Percentiles rank a stretch among this genome's conserved stretches.
These are phyloP conservation scores for Zosterops borbonicus DNA, from an alignment of 2,113 vertebrate genomes.

Conservation along the genomic window DNA sequence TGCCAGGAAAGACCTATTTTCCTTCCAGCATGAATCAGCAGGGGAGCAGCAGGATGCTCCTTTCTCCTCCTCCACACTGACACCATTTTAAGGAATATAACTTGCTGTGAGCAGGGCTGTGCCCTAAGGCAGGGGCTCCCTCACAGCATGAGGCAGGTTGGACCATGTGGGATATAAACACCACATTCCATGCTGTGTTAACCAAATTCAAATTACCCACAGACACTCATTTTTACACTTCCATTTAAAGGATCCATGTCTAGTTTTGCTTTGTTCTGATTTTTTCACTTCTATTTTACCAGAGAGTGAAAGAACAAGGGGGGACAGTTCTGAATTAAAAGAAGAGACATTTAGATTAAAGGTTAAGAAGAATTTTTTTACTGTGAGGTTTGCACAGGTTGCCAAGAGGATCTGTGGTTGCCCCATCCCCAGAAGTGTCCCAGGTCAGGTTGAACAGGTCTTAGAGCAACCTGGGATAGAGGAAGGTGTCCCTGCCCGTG, in stretches of 20 bases:
- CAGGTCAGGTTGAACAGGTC: fast-evolving
- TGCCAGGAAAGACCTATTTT: neutral
- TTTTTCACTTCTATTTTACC: fast-evolving
- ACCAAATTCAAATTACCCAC: neutral
- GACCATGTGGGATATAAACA: neutral
- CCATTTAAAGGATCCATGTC: neutral
- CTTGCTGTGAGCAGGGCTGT: neutral
- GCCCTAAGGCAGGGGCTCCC: neutral
- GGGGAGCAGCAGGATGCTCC: neutral
- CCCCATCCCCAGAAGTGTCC: neutral
- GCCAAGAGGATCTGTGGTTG: neutral
- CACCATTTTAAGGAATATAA: neutral
- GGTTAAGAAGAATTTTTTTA: neutral
- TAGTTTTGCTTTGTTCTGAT: neutral
- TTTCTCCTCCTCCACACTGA: neutral
- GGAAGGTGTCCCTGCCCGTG: neutral
- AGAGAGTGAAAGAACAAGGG: neutral
- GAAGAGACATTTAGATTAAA: neutral
- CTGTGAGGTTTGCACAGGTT: neutral
- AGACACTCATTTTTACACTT: neutral
- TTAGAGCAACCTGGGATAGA: neutral
- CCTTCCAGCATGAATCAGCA: neutral
- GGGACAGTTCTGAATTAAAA: fast-evolving
- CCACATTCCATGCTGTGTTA: neutral
- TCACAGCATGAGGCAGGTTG: neutral